Base-by-base conservation (phyloP, 2,797 vertebrate species). In the Astyanax mexicanus region DNA sequence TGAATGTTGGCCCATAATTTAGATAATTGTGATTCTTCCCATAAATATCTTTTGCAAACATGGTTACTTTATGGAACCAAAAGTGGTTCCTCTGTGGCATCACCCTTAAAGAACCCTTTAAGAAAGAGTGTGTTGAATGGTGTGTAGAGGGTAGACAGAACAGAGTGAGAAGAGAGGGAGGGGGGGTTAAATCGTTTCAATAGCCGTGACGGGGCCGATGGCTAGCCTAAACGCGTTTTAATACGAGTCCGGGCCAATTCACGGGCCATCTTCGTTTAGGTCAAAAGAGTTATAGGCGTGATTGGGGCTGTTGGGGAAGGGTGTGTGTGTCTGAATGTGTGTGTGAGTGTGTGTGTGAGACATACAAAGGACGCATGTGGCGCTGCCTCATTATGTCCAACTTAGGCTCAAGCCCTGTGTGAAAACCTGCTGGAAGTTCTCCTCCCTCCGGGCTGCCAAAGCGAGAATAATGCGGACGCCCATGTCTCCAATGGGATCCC, bases 321-420 rank as follows among this genome's bases (percentile, higher is more conserved):
- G n/a, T 4, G 32, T 72, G 55, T 23, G 10, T 55, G 19, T 32
- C 2, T 32, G 29, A 2, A 29, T 32, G 29, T 32, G 23, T 91
- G 93, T 52, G 15, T 2, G 23, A 70, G 32, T 27, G 19, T 10
- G 21, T 23, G 23, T 12, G 90, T 86, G 89, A 69, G 82, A 72
- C 79, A 86, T 86, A 94, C 91, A 96, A 95, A 95, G 92, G 93
- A 93, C 68, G 92, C 95, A 95, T 96, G 95, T 93, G 94, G 95
- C 89, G 95, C 92, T 91, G 92, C 90, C 92, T 96, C 94, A 96
- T 98, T 97, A 96, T 95, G 95, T 93, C 92, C 94, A 92, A 94
- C 92, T 96, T 96, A 95, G 93, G 86, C 90, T 83, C 85, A 90
- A 58, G 91, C 92, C 90, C 86, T 89, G 91, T 84, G 87, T 90